Conservation (phyloP, 2,797 vertebrate genomes). For the Heterohyrax brucei region DNA sequence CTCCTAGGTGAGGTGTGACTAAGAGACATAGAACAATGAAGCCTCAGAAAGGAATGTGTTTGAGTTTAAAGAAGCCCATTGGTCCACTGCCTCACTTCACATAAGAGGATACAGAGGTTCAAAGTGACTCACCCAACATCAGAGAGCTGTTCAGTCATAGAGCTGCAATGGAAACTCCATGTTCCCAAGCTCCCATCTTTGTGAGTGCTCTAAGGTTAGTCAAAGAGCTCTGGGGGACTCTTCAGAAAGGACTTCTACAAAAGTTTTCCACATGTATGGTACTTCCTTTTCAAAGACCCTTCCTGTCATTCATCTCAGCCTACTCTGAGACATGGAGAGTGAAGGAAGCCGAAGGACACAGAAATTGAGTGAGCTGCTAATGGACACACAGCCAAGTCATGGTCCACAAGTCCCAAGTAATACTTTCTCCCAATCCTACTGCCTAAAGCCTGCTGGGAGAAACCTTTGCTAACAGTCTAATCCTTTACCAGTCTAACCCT, state of each 20-base stretch:
- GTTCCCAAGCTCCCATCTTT: neutral
- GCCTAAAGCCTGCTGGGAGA: neutral
- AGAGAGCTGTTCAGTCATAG: no score
- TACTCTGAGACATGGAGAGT: no score
- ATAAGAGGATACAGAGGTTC: neutral
- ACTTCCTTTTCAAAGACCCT: neutral
- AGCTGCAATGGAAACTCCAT: neutral
- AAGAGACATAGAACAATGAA: accelerated
- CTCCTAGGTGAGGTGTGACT: neutral
- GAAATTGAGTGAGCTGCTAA: neutral
- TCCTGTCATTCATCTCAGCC: accelerated
- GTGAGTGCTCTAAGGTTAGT: neutral
- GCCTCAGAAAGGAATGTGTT: neutral
- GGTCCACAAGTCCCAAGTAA: neutral
- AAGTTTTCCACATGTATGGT: neutral
- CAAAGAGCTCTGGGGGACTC: neutral
- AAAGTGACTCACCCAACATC: accelerated
- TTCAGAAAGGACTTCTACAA: neutral
- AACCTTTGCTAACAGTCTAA: neutral
- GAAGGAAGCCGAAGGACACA: no score
- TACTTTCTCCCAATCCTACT: neutral
- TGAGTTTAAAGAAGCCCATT: neutral
- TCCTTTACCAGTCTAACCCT: neutral
- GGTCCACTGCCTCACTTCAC: neutral
- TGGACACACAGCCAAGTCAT: accelerated